Evolutionary conservation across 1,140 invertebrate genomes (phyloP), one percentile per base, ranked within the genome.

Genomic region (Stenopsyche tienmushanensis): DNA sequence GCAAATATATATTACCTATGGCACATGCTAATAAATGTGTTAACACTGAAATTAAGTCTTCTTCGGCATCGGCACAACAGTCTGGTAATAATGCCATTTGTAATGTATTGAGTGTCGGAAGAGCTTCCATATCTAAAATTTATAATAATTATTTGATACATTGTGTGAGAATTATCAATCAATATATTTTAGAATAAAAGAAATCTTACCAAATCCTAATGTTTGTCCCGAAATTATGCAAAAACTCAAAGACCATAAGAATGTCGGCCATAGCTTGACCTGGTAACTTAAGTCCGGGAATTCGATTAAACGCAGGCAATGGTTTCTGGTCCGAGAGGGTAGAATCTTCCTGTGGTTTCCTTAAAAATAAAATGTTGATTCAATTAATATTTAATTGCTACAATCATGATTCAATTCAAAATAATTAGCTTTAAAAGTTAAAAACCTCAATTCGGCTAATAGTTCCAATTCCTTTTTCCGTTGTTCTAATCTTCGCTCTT

Each of bases 201-300:
- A 55, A 55, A 3, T 74, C 83, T 85, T 76, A 92, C 90, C 91
- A 73, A 97, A 96, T 42, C 94, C 94, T 8, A 98, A 80, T 0
- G 93, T 94, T 77, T 94, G 91, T 21, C 93, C n/a, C 93, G 75
- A 98, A 98, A 76, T 96, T 98, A 72, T 96, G 91, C 47, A 97
- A 82, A 77, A 98, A 98, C 80, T 98, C 95, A 73, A 92, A 92
- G 1, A 96, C 90, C 91, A 97, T 96, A 2, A 97, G 82, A 34
- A 91, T 82, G 78, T 97, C 93, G 1, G 92, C 89, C 80, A 96
- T 94, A 0, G 94, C 93, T 75, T 92, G 88, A 0, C 93, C 93
- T 0, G 90, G 83, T 9, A 97, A 77, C 72, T 88, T 89, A 25
- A 96, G 79, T 10, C 92, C 92, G 0, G 89, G 86, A 68, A 97